phyloP scores from a whole-genome alignment of 2,888 invertebrate genomes.

The Falcaria lacertinaria region DNA sequence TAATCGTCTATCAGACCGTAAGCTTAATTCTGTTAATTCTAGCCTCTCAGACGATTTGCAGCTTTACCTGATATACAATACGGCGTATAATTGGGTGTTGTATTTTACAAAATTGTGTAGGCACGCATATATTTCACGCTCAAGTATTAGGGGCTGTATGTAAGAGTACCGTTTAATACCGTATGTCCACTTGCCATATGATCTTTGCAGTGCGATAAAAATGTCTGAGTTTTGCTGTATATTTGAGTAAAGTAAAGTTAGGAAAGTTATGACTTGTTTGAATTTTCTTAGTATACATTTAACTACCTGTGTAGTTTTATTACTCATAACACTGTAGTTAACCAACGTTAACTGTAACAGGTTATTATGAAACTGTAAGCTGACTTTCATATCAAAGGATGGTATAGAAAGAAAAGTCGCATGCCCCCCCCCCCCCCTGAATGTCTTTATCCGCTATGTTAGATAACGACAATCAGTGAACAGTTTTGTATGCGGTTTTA shows the following conservation, averaged over 20 bases:
- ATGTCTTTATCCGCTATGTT: too few relatives aligned
- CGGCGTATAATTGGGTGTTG: constrained; percentile 15
- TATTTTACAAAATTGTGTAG: constrained; percentile 19
- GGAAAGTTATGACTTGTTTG: not conserved
- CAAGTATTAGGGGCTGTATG: constrained; percentile 33
- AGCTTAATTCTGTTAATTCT: not conserved
- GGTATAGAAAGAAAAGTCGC: too few relatives aligned
- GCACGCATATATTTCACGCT: constrained; percentile 40
- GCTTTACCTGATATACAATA: constrained; percentile 1
- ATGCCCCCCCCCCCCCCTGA: too few relatives aligned
- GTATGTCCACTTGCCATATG: constrained; percentile 34
- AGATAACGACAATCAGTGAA: too few relatives aligned
- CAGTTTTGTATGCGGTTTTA: too few relatives aligned
- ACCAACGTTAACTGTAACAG: too few relatives aligned
- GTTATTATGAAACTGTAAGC: too few relatives aligned
- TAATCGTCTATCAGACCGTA: not conserved
- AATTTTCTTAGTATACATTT: too few relatives aligned
- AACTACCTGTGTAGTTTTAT: too few relatives aligned
- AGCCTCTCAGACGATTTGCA: not conserved
- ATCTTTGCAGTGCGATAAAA: constrained; percentile 19
- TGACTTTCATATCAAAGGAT: too few relatives aligned
- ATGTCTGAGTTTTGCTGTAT: constrained; percentile 15
- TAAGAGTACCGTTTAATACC: constrained; percentile 39
- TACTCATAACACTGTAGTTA: too few relatives aligned
- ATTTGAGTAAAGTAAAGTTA: constrained; percentile 10